A percentile compares a stretch with the other conserved stretches of the same genome.
phyloP scores from a whole-genome alignment of 2,797 vertebrate genomes.

The Pseudochirops cupreus region DNA sequence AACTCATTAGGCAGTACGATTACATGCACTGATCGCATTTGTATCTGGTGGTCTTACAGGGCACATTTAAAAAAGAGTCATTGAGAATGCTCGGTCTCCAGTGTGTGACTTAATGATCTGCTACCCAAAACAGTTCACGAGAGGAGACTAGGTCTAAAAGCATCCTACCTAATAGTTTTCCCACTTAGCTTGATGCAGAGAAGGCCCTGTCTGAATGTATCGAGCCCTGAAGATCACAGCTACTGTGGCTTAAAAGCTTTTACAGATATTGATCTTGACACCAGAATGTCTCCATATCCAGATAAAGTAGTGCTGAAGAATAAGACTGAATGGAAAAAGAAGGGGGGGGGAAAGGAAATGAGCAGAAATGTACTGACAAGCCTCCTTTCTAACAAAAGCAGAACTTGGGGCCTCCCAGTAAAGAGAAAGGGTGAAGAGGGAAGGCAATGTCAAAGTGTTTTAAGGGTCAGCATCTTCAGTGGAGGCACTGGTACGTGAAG shows the following conservation, averaged over 20 bases:
- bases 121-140: slow-evolving; percentile 22
- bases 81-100: slow-evolving; percentile 25
- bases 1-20: slow-evolving; percentile 49
- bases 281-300: background rate
- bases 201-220: slow-evolving; percentile 37
- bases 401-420: background rate
- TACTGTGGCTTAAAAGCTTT: slow-evolving; percentile 73
- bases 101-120: slow-evolving; percentile 55
- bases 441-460: background rate
- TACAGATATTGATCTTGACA: slow-evolving; percentile 60
- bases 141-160: slow-evolving; percentile 42
- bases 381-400: slow-evolving; percentile 30
- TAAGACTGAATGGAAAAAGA: slow-evolving; percentile 32
- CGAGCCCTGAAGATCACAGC: slow-evolving; percentile 50
- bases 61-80: slow-evolving; percentile 32
- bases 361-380: fast-evolving
- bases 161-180: slow-evolving; percentile 45
- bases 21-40: slow-evolving; percentile 53
- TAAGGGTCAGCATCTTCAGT: slow-evolving; percentile 1
- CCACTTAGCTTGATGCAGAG: slow-evolving; percentile 33
- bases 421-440: background rate
- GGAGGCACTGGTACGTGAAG: slow-evolving; percentile 28
- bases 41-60: slow-evolving; percentile 34
- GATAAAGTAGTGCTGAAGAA: slow-evolving; percentile 45
- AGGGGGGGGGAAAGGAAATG: slow-evolving; percentile 34